Evolutionary conservation across 2,113 vertebrate genomes (phyloP).

Genomic region (Holacanthus passer): DNA sequence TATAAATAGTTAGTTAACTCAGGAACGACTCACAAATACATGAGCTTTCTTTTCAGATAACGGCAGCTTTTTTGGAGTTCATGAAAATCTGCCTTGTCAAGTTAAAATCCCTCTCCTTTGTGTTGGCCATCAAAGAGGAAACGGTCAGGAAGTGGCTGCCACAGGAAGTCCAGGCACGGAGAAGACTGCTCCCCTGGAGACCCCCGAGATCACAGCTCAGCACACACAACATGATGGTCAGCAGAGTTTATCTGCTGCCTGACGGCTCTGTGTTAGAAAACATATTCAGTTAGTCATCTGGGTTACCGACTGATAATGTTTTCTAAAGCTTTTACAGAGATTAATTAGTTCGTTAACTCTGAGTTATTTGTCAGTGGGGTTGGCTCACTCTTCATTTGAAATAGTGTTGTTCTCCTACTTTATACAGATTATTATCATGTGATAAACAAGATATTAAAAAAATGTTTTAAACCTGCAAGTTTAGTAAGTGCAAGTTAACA

Average conservation of each 20-base stretch:
- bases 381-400: neutral
- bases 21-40: neutral
- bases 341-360: neutral
- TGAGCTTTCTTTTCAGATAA: slow-evolving; percentile 15
- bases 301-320: neutral
- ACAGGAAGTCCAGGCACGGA: slow-evolving; percentile 79
- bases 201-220: slow-evolving; percentile 57
- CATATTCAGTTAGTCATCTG: neutral
- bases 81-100: slow-evolving; percentile 73
- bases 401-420: neutral
- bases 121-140: slow-evolving; percentile 79
- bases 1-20: neutral
- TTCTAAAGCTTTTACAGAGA: neutral
- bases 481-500: too few species aligned
- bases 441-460: neutral
- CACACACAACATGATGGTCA: slow-evolving; percentile 49
- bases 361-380: too few species aligned
- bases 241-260: slow-evolving; percentile 41
- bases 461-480: neutral
- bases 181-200: slow-evolving; percentile 71
- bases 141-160: slow-evolving; percentile 83
- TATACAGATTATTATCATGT: neutral
- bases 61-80: slow-evolving; percentile 35
- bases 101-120: slow-evolving; percentile 70
- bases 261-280: slow-evolving; percentile 20